Percentiles rank a stretch among this genome's conserved stretches.
Evolutionary conservation across 2,888 invertebrate genomes (phyloP).

Genomic region (Pterobdella sp.): DNA sequence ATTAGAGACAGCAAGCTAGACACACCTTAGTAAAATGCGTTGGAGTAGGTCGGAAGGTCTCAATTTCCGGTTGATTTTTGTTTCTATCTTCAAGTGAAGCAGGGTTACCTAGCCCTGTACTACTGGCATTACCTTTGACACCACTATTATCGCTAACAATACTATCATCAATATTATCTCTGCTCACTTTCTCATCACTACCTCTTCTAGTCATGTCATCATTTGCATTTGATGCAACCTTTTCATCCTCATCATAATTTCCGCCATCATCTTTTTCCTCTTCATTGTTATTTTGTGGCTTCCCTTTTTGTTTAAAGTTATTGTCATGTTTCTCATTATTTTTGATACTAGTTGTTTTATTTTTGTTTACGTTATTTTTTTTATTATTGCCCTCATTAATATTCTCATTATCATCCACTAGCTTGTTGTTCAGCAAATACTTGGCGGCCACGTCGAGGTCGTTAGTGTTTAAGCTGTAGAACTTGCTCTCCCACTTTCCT

Average conservation of each 20-base stretch:
- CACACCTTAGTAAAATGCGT: too few relatives aligned
- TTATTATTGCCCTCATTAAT: not conserved
- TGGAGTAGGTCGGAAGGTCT: too few relatives aligned
- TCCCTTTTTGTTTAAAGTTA: not conserved
- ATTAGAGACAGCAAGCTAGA: too few relatives aligned
- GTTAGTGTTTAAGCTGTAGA: slow-evolving; percentile 43
- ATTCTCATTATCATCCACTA: not conserved
- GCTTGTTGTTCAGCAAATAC: not conserved
- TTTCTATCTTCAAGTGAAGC: too few relatives aligned
- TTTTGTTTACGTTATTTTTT: not conserved
- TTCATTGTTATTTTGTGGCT: not conserved
- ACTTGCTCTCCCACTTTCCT: slow-evolving; percentile 64
- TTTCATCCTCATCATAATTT: not conserved
- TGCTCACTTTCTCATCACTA: not conserved
- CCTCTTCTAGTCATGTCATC: not conserved
- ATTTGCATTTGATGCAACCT: not conserved
- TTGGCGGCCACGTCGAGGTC: slow-evolving; percentile 29
- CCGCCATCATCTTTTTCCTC: not conserved
- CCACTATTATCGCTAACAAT: not conserved
- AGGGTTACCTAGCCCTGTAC: too few relatives aligned
- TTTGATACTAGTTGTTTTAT: not conserved
- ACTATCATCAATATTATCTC: not conserved
- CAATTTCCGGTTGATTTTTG: too few relatives aligned
- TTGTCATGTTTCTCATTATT: not conserved
- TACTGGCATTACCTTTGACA: not conserved